These are phyloP conservation scores for Echinometra lucunter DNA, from an alignment of 53 echinoderm and acorn worm genomes.

Conservation along the genomic window DNA sequence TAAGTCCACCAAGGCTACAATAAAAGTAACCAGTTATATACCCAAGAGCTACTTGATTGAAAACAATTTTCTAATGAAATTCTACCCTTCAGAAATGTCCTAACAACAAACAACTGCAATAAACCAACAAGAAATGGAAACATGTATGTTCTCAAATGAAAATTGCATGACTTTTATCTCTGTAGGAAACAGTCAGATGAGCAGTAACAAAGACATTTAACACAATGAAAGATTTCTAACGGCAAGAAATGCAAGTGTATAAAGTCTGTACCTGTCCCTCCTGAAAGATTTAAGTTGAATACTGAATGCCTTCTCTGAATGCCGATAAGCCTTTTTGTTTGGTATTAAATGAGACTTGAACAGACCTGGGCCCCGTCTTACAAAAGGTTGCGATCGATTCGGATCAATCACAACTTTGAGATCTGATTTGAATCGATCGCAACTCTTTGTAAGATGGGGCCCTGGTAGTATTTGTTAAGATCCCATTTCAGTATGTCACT, in stretches of 20 bases:
- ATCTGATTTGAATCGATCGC: too few species aligned
- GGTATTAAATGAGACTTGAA: not conserved
- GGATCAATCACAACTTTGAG: too few species aligned
- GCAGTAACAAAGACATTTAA: not conserved
- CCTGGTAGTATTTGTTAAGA: not conserved
- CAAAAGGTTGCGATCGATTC: too few species aligned
- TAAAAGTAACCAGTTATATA: conserved; percentile 12
- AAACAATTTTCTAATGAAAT: not conserved
- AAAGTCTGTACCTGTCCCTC: not conserved
- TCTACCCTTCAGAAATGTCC: not conserved
- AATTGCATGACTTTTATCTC: not conserved
- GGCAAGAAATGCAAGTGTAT: conserved; percentile 34
- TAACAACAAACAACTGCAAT: not conserved
- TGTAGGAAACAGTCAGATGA: not conserved
- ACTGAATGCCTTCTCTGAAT: not conserved
- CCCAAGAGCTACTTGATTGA: too few species aligned
- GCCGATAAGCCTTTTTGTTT: not conserved
- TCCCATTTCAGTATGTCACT: not conserved
- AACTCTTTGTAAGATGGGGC: too few species aligned
- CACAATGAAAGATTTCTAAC: not conserved
- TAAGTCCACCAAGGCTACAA: conserved; percentile 25
- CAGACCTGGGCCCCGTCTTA: too few species aligned
- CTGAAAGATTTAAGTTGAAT: not conserved
- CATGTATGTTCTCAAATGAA: not conserved
- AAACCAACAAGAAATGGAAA: not conserved